Evolutionary conservation across 2,113 vertebrate genomes (phyloP).

Genomic region (Aspiorhynchus laticeps): DNA sequence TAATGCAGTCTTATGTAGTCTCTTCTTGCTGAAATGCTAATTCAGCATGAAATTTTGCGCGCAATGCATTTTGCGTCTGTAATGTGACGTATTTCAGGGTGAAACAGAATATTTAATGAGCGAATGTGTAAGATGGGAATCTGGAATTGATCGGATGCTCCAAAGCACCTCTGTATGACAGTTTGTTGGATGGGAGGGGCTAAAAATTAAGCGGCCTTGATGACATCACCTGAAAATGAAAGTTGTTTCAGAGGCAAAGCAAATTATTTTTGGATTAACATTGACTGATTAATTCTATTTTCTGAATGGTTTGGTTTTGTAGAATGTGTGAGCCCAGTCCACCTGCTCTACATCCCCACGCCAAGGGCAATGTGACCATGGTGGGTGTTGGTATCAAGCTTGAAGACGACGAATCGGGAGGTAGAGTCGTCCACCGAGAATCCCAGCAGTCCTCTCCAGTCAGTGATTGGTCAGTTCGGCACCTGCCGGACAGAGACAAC

Average conservation of each 20-base stretch:
- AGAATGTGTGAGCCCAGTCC: conserved; percentile 95
- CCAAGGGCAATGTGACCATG: conserved; percentile 83
- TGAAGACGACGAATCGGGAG: conserved; percentile 79
- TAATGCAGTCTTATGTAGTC: neutral
- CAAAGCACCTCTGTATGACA: neutral
- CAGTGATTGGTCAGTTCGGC: conserved; percentile 67
- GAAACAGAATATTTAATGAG: neutral
- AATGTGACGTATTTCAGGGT: neutral
- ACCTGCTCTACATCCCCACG: conserved; percentile 77
- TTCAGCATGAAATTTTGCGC: neutral
- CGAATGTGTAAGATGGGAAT: too few species aligned
- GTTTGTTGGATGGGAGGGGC: too few species aligned
- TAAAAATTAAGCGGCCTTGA: neutral
- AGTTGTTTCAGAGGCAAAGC: neutral
- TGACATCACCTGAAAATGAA: neutral
- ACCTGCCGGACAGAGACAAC: conserved; percentile 55
- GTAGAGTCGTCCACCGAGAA: conserved; percentile 53
- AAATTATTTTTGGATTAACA: neutral
- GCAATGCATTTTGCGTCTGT: neutral
- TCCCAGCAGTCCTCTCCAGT: conserved; percentile 64
- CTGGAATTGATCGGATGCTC: neutral
- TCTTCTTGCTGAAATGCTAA: neutral
- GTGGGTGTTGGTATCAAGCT: conserved; percentile 84
- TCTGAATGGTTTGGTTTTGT: neutral
- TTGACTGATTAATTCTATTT: neutral